Evolutionary conservation across 2,797 vertebrate species (phyloP).

Genomic region (Sarcoramphus papa): DNA sequence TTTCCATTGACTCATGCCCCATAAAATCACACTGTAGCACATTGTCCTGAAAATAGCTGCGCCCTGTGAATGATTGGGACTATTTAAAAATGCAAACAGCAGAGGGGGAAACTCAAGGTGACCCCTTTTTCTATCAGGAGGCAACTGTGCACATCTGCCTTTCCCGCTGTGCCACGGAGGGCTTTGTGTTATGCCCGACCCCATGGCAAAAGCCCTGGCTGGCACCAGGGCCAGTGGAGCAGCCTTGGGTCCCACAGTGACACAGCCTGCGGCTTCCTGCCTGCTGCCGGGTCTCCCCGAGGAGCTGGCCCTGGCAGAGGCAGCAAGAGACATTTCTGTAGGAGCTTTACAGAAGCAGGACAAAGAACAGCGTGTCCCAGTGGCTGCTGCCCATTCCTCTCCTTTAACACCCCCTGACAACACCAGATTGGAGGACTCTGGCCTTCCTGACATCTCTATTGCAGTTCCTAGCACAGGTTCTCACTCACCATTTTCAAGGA

Average conservation of each 20-base stretch:
- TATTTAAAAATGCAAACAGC: background rate
- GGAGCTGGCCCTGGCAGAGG: background rate
- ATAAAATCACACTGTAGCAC: background rate
- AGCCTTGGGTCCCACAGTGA: background rate
- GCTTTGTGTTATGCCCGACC: background rate
- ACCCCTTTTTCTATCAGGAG: background rate
- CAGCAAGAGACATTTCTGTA: background rate
- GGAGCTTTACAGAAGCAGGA: background rate
- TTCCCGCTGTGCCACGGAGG: background rate
- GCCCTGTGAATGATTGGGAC: background rate
- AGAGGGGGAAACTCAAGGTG: background rate
- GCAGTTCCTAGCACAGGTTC: background rate
- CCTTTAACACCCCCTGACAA: background rate
- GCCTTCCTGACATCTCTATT: background rate
- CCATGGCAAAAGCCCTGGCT: background rate
- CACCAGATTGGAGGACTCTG: background rate
- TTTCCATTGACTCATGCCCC: background rate
- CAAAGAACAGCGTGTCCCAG: background rate
- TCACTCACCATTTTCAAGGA: background rate
- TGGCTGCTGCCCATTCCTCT: background rate
- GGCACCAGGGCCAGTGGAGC: background rate
- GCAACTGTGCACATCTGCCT: background rate
- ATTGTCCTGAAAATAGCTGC: background rate
- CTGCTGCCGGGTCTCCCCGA: accelerated
- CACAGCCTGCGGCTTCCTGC: background rate